These are phyloP conservation scores for Hippasteria phrygiana DNA, from an alignment of 53 echinoderm and acorn worm genomes.

Conservation along the genomic window DNA sequence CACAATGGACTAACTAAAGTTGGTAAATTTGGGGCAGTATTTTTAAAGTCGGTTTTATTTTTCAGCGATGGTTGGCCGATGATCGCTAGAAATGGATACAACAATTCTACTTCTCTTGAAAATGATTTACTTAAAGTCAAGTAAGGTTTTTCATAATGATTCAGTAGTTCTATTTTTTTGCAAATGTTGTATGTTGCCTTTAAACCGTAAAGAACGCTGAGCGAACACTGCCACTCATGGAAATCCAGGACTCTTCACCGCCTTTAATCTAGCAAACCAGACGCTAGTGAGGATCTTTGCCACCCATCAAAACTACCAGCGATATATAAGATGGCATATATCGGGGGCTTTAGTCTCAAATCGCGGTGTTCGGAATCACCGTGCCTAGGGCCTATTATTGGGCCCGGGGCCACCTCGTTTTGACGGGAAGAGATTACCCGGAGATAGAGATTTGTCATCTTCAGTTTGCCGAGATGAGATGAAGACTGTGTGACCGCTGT, in stretches of 20 bases:
- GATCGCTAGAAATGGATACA: no score
- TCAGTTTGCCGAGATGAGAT: background rate
- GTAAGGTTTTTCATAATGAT: no score
- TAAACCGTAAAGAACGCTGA: background rate
- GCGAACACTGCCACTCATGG: background rate
- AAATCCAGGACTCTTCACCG: no score
- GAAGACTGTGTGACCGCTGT: background rate
- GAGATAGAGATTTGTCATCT: constrained; percentile 29
- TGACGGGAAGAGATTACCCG: background rate
- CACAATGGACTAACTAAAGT: no score
- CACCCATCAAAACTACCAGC: constrained; percentile 19
- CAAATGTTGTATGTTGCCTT: background rate
- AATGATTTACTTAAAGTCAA: no score
- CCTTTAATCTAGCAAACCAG: background rate
- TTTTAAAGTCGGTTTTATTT: no score
- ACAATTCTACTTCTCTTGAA: no score
- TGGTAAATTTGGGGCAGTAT: no score
- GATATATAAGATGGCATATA: constrained; percentile 54
- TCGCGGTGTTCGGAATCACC: background rate
- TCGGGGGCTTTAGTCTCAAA: background rate
- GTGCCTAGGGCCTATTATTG: background rate
- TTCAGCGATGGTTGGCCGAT: no score
- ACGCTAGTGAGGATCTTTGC: constrained; percentile 2
- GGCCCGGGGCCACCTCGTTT: background rate
- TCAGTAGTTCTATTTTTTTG: background rate